Evolutionary conservation across 2,888 invertebrate genomes (phyloP).

Genomic region (Sarcophaga rosellei): DNA sequence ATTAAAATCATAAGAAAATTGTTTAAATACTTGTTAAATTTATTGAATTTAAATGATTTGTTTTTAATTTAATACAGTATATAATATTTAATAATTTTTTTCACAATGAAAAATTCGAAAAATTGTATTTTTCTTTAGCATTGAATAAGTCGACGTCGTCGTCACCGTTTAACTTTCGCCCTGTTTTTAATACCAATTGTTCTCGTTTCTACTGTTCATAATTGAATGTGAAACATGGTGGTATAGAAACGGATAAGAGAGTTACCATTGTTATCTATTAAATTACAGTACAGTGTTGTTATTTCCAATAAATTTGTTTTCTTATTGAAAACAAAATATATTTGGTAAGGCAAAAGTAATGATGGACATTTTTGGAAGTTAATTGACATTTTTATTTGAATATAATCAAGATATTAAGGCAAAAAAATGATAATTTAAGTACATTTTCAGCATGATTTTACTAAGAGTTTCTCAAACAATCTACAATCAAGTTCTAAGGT

Average conservation of each 20-base stretch:
- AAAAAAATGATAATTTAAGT: too few relatives aligned
- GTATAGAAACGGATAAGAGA: constrained; percentile 61
- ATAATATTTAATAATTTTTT: constrained; percentile 58
- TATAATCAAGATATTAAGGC: too few relatives aligned
- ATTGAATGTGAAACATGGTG: constrained; percentile 32
- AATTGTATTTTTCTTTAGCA: constrained; percentile 70
- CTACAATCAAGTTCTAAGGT: too few relatives aligned
- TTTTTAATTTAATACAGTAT: constrained; percentile 44
- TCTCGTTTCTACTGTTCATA: constrained; percentile 57
- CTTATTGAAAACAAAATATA: background rate
- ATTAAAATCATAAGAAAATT: constrained; percentile 47
- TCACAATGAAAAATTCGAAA: constrained; percentile 58
- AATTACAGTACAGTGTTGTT: constrained; percentile 49
- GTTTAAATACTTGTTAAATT: constrained; percentile 45
- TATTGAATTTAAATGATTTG: constrained; percentile 33
- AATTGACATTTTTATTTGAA: too few relatives aligned
- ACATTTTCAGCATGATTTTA: too few relatives aligned
- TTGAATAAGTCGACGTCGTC: constrained; percentile 72
- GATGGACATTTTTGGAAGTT: too few relatives aligned
- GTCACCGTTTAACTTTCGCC: constrained; percentile 75
- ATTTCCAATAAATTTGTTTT: background rate
- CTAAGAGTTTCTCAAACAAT: too few relatives aligned
- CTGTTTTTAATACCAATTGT: constrained; percentile 68
- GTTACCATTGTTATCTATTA: constrained; percentile 44
- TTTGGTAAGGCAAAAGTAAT: too few relatives aligned